Conservation (phyloP, 2,888 invertebrate genomes). For the Acanthosepion lycidas region DNA sequence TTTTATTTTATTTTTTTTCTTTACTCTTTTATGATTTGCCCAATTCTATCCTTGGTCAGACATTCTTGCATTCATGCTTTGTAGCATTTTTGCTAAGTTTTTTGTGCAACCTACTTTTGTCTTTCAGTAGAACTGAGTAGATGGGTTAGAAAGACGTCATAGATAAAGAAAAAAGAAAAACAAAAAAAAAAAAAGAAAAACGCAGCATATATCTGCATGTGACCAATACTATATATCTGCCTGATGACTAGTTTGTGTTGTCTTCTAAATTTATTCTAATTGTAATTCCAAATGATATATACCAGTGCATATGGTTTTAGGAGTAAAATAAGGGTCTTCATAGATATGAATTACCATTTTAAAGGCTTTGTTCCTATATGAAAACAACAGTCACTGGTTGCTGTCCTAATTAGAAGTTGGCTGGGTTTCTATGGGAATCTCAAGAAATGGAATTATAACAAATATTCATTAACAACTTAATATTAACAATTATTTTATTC, state of each 20-base stretch:
- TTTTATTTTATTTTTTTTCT: background rate
- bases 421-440: too few species aligned
- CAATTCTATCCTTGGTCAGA: conserved; percentile 4
- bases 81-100: background rate
- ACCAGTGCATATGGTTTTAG: too few species aligned
- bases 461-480: too few species aligned
- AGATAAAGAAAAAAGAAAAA: background rate
- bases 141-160: background rate
- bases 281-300: conserved; percentile 3
- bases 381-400: too few species aligned
- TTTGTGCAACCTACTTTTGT: conserved; percentile 33
- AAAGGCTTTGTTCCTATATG: too few species aligned
- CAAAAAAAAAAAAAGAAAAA: background rate
- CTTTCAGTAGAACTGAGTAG: background rate
- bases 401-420: too few species aligned
- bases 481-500: too few species aligned
- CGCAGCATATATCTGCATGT: conserved; percentile 10
- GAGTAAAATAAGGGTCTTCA: too few species aligned
- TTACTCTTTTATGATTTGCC: background rate
- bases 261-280: conserved; percentile 20
- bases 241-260: conserved; percentile 18
- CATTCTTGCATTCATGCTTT: background rate
- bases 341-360: too few species aligned
- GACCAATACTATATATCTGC: background rate
- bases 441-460: too few species aligned